These are phyloP conservation scores for Ptyas mucosa DNA, from an alignment of 2,113 vertebrate species.

Conservation along the genomic window DNA sequence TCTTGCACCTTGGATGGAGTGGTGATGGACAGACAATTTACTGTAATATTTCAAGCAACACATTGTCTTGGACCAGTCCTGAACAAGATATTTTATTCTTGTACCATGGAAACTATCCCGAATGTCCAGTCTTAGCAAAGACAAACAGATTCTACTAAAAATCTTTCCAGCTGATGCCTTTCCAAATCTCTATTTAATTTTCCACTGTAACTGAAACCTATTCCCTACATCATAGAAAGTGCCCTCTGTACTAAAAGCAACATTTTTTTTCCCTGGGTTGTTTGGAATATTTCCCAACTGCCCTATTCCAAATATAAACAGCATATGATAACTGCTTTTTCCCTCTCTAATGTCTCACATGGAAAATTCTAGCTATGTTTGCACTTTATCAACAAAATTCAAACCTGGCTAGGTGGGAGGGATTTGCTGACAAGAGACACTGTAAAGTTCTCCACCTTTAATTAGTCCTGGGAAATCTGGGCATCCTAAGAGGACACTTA, in stretches of 20 bases:
- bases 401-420: constrained; percentile 16
- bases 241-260: background rate
- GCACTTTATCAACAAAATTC: constrained; percentile 38
- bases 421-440: constrained; percentile 39
- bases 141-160: background rate
- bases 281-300: constrained; percentile 26
- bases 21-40: background rate
- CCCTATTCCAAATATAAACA: constrained; percentile 29
- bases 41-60: background rate
- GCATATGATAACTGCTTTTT: constrained; percentile 26
- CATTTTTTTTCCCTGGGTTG: background rate
- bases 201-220: constrained; percentile 16
- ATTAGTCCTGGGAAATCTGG: constrained; percentile 29
- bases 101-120: background rate
- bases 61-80: background rate
- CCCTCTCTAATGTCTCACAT: constrained; percentile 26
- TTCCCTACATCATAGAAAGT: background rate
- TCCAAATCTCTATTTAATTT: constrained; percentile 5
- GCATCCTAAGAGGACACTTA: background rate
- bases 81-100: background rate
- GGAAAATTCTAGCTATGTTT: constrained; percentile 45
- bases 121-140: background rate
- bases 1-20: background rate
- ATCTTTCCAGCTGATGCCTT: background rate
- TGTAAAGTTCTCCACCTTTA: constrained; percentile 27